Conservation (phyloP, 2,888 invertebrate species). For the Hirtodrosophila cameraria region DNA sequence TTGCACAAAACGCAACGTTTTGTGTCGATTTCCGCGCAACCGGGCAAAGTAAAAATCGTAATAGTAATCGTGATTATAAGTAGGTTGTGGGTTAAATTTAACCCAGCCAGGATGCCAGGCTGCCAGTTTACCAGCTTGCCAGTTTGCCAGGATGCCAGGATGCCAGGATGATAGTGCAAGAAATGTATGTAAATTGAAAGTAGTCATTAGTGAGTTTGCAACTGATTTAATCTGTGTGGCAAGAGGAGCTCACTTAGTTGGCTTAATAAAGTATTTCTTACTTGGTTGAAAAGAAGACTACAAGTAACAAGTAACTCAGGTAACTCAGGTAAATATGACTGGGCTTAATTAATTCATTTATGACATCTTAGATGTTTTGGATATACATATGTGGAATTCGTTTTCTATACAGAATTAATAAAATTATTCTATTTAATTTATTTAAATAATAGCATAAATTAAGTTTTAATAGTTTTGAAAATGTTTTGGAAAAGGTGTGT, state of each 20-base stretch:
- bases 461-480: too few species aligned
- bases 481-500: too few species aligned
- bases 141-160: background rate
- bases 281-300: background rate
- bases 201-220: conserved; percentile 52
- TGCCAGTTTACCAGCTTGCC: too few species aligned
- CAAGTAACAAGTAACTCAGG: background rate
- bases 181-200: conserved; percentile 39
- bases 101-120: conserved; percentile 5
- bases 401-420: too few species aligned
- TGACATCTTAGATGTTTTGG: too few species aligned
- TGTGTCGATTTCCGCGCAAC: conserved; percentile 56
- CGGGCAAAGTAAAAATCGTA: conserved; percentile 7
- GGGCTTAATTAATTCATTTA: too few species aligned
- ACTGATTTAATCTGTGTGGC: conserved; percentile 32
- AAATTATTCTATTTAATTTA: too few species aligned
- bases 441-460: too few species aligned
- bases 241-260: too few species aligned
- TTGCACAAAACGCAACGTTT: conserved; percentile 52
- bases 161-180: too few species aligned
- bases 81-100: conserved; percentile 19
- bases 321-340: background rate
- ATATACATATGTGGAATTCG: too few species aligned
- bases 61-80: conserved; percentile 39
- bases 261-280: too few species aligned